Percentiles rank a stretch among this genome's conserved stretches.
These are phyloP conservation scores for Actinia equina DNA, from an alignment of 64 coral and sea anemone genomes.

Conservation along the genomic window DNA sequence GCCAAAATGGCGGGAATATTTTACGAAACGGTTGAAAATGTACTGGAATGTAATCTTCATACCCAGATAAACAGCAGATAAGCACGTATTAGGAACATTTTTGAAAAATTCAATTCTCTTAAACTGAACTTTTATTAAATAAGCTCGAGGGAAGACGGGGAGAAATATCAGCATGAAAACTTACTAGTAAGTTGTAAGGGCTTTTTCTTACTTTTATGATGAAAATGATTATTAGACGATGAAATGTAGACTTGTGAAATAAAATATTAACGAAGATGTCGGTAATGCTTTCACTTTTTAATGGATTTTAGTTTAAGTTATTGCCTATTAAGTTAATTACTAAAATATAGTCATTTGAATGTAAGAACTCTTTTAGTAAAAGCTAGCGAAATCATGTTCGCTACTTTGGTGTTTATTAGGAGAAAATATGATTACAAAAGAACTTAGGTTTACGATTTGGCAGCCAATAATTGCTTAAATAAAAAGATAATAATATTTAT, in stretches of 20 bases:
- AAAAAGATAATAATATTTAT: neutral
- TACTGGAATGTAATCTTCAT: neutral
- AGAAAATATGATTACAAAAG: neutral
- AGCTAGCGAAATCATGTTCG: neutral
- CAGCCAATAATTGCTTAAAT: neutral
- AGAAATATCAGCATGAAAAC: neutral
- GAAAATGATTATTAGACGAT: neutral
- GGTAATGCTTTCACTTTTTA: neutral
- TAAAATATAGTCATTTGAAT: neutral
- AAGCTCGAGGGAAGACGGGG: neutral
- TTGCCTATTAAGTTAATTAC: conserved; percentile 3
- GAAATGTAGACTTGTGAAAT: neutral
- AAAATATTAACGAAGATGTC: conserved; percentile 10
- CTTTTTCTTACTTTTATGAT: neutral
- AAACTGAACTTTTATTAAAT: neutral
- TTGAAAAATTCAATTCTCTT: neutral
- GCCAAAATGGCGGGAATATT: neutral
- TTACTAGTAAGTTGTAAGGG: neutral
- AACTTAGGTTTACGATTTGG: neutral
- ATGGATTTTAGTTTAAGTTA: conserved; percentile 9
- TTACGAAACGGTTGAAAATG: neutral
- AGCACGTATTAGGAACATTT: neutral
- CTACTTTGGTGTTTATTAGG: neutral
- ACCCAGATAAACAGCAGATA: neutral
- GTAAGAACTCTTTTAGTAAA: neutral